Base-by-base conservation (phyloP, 2,797 vertebrate genomes). In the Sebastes dallii region DNA sequence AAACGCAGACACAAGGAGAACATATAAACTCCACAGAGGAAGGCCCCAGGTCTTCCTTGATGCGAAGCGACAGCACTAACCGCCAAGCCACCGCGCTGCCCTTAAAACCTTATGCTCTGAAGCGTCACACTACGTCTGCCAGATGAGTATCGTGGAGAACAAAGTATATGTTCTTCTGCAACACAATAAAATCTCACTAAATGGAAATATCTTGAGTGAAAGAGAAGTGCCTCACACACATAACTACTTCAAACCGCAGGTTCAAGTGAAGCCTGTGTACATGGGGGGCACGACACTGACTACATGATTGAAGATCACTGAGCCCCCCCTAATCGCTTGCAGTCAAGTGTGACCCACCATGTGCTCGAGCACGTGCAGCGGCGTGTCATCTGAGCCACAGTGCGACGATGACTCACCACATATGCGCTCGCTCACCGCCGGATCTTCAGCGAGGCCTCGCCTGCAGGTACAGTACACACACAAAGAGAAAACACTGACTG, bases 381-480 rank as follows among this genome's bases (percentile, higher is more conserved):
- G 42, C 46, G 5, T 82, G 46, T 84, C 80, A 82, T 84, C 80
- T 46, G 72, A 86, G 84, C 75, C 79, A 68, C 76, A 56, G 88
- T 30, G 84, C 65, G 78, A 83, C 78, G 84, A 82, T 91, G 93
- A 93, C 82, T 92, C 90, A 89, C 82, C 68, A 27, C 85, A 86
- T 90, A 89, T 88, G 87, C 13, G 12, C 77, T 69, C 32, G 29
- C 84, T 90, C 83, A 59, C 74, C 73, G 88, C 76, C 84, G 81
- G 80, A 84, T 88, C 86, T 83, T 56, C 65, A 39, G 78, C 14
- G 36, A 80, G 73, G 83, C 81, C 52, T 66, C 0, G 69, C 86
- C 91, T 74, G 83, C 82, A 88, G 88, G 89, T 90, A 67, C 75
- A 52, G 89, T 85, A 58, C 72, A 50, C 65, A n/a, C 80, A 75